Conservation (phyloP, 2,888 invertebrate genomes). For the Rutpela maculata region DNA sequence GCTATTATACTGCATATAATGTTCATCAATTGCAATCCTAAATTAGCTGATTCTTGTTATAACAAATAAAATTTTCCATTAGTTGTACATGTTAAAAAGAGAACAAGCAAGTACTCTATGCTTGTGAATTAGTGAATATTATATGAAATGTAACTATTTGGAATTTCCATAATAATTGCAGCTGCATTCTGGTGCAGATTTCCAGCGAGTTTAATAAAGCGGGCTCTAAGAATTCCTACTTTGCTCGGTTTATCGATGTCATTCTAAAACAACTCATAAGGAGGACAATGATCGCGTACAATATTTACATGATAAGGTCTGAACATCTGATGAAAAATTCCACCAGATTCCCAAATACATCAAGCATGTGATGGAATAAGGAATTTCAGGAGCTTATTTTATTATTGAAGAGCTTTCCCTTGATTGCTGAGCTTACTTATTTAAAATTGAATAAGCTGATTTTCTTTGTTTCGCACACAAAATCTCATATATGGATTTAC, state of each 20-base stretch:
- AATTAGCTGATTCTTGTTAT: background rate
- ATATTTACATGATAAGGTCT: slow-evolving; percentile 41
- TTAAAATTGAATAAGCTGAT: slow-evolving; percentile 45
- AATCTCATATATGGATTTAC: slow-evolving; percentile 38
- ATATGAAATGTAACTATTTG: slow-evolving; percentile 1
- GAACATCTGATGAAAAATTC: slow-evolving; percentile 48
- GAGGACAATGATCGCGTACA: slow-evolving; percentile 35
- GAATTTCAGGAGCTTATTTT: slow-evolving; percentile 49
- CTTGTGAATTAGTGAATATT: background rate
- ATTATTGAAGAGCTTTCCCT: slow-evolving; percentile 43
- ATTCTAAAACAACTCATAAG: slow-evolving; percentile 12
- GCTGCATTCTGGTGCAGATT: slow-evolving; percentile 13
- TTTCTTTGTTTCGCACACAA: slow-evolving; percentile 41
- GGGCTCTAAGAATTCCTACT: slow-evolving; percentile 19
- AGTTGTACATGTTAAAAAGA: background rate
- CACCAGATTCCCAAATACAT: slow-evolving; percentile 42
- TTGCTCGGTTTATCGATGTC: background rate
- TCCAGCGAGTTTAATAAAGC: slow-evolving; percentile 30
- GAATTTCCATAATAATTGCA: slow-evolving; percentile 28
- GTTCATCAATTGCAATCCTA: too few species aligned
- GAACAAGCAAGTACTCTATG: background rate
- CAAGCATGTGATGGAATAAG: slow-evolving; percentile 52
- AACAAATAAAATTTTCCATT: background rate
- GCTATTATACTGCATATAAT: too few species aligned
- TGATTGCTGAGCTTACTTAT: slow-evolving; percentile 44